Evolutionary conservation across 2,888 invertebrate genomes (phyloP).

Genomic region (Nomada fucata): DNA sequence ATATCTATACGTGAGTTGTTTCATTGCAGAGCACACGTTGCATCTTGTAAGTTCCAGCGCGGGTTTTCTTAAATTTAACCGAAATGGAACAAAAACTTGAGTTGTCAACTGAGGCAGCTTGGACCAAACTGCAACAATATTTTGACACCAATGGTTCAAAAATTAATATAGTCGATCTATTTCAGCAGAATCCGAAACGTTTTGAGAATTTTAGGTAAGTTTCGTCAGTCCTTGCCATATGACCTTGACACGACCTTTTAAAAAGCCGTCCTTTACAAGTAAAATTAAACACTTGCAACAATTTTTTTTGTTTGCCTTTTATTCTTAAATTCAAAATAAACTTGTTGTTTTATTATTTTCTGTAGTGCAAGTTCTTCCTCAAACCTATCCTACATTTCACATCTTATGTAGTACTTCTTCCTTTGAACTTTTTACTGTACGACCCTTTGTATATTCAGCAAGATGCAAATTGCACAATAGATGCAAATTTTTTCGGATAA

Average conservation of each 20-base stretch:
- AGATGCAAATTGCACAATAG: neutral
- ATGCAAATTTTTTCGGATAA: neutral
- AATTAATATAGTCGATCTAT: constrained; percentile 93
- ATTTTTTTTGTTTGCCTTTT: neutral
- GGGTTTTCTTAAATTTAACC: constrained; percentile 35
- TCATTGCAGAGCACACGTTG: constrained; percentile 16
- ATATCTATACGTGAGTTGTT: constrained; percentile 1
- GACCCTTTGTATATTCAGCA: neutral
- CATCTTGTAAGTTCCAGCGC: constrained; percentile 18
- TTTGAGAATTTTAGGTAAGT: constrained; percentile 95
- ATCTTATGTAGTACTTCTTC: neutral
- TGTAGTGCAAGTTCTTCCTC: neutral
- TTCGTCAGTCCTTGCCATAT: constrained; percentile 60
- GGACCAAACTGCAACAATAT: constrained; percentile 90
- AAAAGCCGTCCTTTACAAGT: constrained; percentile 14
- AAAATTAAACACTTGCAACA: constrained; percentile 2
- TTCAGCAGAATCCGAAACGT: constrained; percentile 91
- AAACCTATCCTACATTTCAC: neutral
- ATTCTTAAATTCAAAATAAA: neutral
- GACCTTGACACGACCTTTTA: constrained; percentile 80
- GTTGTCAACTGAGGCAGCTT: constrained; percentile 89
- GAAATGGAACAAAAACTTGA: constrained; percentile 85
- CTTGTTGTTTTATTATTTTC: neutral
- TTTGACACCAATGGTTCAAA: constrained; percentile 89
- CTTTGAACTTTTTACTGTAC: neutral